Conservation (phyloP, 1,140 invertebrate species). For the Steinernema feltiae region DNA sequence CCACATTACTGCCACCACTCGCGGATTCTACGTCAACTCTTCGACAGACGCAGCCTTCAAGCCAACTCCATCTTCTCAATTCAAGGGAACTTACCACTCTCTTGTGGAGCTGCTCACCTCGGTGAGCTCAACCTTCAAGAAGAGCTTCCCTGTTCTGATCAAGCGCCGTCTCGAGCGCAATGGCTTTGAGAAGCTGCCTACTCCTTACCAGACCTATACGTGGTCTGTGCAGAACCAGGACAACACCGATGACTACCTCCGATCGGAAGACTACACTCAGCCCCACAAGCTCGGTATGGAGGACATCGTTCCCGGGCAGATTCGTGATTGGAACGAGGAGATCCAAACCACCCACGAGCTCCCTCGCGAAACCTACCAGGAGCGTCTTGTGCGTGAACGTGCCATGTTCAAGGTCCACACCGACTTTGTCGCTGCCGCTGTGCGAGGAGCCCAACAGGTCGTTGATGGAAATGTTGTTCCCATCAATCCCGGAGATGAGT, state of each 20-base stretch:
- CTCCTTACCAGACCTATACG: constrained; percentile 85
- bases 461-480: constrained; percentile 80
- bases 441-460: constrained; percentile 57
- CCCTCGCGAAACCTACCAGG: constrained; percentile 82
- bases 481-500: constrained; percentile 86
- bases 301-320: constrained; percentile 97
- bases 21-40: constrained; percentile 94
- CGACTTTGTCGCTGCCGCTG: constrained; percentile 87
- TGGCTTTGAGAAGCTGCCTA: constrained; percentile 90
- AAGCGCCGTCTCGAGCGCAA: constrained; percentile 81
- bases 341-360: constrained; percentile 92
- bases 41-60: constrained; percentile 91
- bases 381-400: constrained; percentile 83
- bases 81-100: constrained; percentile 83
- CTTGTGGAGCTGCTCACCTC: constrained; percentile 86
- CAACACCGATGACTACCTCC: constrained; percentile 82
- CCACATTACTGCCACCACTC: constrained; percentile 86
- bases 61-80: constrained; percentile 77
- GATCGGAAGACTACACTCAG: constrained; percentile 80
- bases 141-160: constrained; percentile 82
- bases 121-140: constrained; percentile 83
- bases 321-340: constrained; percentile 99
- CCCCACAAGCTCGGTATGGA: constrained; percentile 76
- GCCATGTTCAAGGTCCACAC: constrained; percentile 81
- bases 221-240: constrained; percentile 68